These are phyloP conservation scores for Hemichromis elongatus DNA, from an alignment of 2,113 vertebrate genomes.

Conservation along the genomic window DNA sequence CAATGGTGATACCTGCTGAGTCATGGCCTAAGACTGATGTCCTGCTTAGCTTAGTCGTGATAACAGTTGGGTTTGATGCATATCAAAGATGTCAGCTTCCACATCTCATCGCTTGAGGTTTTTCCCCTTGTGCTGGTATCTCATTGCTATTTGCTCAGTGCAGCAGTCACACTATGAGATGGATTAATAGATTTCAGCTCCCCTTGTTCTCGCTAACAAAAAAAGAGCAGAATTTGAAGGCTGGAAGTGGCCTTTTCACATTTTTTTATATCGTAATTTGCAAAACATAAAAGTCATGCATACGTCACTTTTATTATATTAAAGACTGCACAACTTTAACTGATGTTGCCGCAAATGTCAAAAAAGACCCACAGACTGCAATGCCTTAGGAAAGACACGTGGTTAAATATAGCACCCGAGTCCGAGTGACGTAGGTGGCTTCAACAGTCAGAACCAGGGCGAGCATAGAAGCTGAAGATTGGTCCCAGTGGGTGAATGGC, in stretches of 20 bases:
- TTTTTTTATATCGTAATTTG: not conserved
- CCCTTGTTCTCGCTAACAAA: accelerated
- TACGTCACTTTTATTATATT: not conserved
- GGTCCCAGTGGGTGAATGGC: not conserved
- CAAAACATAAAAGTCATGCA: not conserved
- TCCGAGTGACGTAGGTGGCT: slow-evolving; percentile 14
- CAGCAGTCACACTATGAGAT: not conserved
- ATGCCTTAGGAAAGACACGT: not conserved
- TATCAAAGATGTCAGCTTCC: not conserved
- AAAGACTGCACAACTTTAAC: not conserved
- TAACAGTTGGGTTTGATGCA: not conserved
- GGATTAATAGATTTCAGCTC: not conserved
- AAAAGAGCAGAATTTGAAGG: not conserved
- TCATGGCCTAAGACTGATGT: not conserved
- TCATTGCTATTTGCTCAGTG: not conserved
- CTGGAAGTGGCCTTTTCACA: not conserved
- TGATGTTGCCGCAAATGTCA: not conserved
- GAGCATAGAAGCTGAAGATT: not conserved
- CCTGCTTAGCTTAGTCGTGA: not conserved
- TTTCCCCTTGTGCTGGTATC: accelerated
- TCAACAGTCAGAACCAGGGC: not conserved
- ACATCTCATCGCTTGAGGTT: not conserved
- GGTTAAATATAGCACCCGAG: slow-evolving; percentile 30
- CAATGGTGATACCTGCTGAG: not conserved
- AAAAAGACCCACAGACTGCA: not conserved